phyloP scores from a whole-genome alignment of 2,888 invertebrate species.

The Sesia apiformis region DNA sequence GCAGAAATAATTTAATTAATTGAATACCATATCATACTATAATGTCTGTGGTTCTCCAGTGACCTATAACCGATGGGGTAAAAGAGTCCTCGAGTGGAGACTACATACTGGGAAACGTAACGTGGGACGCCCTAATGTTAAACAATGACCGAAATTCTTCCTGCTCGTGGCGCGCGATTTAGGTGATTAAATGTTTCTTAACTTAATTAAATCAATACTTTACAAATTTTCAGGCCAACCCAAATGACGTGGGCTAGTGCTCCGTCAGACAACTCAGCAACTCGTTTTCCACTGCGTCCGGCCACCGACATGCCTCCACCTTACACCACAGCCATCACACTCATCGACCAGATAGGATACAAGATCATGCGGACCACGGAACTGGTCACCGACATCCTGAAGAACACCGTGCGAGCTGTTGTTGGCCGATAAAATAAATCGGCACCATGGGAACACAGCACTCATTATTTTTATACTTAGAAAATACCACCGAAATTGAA shows the following conservation, averaged over 20 bases:
- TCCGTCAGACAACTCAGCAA: constrained; percentile 36
- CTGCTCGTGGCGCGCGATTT: too few relatives aligned
- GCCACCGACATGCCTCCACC: constrained; percentile 30
- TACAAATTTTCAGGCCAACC: constrained; percentile 42
- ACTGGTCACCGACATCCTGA: constrained; percentile 56
- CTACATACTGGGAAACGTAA: too few relatives aligned
- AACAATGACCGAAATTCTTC: too few relatives aligned
- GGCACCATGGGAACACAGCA: not conserved
- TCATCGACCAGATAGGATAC: constrained; percentile 65
- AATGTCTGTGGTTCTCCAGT: too few relatives aligned
- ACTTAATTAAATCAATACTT: not conserved
- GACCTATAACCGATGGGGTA: too few relatives aligned
- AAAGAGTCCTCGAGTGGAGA: too few relatives aligned
- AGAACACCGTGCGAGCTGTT: constrained; percentile 61
- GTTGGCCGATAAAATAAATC: constrained; percentile 32
- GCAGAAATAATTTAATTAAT: too few relatives aligned
- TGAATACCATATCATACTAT: too few relatives aligned
- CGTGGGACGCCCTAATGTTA: too few relatives aligned
- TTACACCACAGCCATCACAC: constrained; percentile 55
- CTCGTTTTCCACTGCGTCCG: constrained; percentile 45
- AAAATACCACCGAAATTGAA: not conserved
- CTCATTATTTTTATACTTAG: not conserved
- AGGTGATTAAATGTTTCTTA: too few relatives aligned
- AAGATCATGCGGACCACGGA: constrained; percentile 67
- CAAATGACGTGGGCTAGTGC: constrained; percentile 34